These are phyloP conservation scores for Alcis repandata DNA, from an alignment of 2,888 invertebrate genomes.

Conservation along the genomic window DNA sequence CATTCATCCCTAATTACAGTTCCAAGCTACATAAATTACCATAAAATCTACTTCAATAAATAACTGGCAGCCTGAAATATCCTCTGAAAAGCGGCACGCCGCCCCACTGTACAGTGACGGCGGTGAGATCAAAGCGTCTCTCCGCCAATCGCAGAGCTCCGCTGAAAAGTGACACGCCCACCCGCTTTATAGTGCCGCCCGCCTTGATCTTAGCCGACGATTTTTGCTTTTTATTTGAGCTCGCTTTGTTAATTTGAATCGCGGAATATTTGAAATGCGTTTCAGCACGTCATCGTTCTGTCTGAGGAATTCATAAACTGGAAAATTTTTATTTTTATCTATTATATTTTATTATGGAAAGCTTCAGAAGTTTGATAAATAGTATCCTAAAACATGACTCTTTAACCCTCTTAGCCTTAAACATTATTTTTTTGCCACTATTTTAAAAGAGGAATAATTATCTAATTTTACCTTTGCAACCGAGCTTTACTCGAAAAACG, in stretches of 20 bases:
- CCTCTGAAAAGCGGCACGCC: constrained; percentile 76
- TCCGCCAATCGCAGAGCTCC: constrained; percentile 69
- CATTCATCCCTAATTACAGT: constrained; percentile 41
- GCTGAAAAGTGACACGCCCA: constrained; percentile 84
- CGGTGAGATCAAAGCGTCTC: constrained; percentile 62
- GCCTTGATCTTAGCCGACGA: constrained; percentile 61
- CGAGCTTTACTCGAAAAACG: no score
- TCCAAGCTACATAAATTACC: constrained; percentile 37
- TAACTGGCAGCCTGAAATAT: constrained; percentile 53
- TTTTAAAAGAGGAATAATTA: no score
- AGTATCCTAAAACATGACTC: no score
- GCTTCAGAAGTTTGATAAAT: no score
- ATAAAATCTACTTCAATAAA: constrained; percentile 54
- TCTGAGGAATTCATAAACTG: no score
- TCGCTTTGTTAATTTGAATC: constrained; percentile 1
- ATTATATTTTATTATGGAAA: no score
- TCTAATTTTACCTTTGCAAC: no score
- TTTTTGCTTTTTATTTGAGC: constrained; percentile 32
- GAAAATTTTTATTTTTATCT: no score
- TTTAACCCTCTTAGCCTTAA: no score
- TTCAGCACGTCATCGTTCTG: neutral
- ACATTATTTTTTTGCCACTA: no score
- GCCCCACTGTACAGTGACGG: constrained; percentile 73
- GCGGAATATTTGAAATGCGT: neutral
- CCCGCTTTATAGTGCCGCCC: constrained; percentile 79